Evolutionary conservation across 2,888 invertebrate species (phyloP).

Genomic region (Netelia inedita): DNA sequence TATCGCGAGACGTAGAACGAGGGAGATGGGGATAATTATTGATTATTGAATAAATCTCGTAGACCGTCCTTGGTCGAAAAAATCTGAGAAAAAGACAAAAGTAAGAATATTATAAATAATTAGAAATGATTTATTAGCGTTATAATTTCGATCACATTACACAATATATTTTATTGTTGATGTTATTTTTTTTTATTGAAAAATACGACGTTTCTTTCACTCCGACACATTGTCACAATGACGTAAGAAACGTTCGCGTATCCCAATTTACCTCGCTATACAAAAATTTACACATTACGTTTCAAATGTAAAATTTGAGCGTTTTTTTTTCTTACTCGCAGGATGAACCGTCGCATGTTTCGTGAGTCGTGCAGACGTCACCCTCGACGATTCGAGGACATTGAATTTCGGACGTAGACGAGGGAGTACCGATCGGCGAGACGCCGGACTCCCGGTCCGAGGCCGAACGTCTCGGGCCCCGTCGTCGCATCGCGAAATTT

Average conservation of each 20-base stretch:
- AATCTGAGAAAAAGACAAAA: not conserved
- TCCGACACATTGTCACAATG: too few relatives aligned
- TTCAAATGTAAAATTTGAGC: not conserved
- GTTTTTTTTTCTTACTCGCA: slow-evolving; percentile 65
- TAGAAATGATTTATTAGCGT: too few relatives aligned
- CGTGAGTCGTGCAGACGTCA: slow-evolving; percentile 46
- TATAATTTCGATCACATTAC: too few relatives aligned
- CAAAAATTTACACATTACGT: not conserved
- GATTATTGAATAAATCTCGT: not conserved
- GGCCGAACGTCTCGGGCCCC: slow-evolving; percentile 78
- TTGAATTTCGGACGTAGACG: slow-evolving; percentile 55
- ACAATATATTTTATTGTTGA: too few relatives aligned
- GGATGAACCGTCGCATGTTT: slow-evolving; percentile 57
- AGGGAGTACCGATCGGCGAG: slow-evolving; percentile 66
- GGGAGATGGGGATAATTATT: not conserved
- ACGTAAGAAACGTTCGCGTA: not conserved
- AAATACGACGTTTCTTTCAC: not conserved
- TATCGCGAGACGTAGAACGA: not conserved
- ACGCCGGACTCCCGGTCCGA: slow-evolving; percentile 71
- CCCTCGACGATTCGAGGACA: slow-evolving; percentile 60
- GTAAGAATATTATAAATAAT: not conserved
- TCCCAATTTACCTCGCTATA: slow-evolving; percentile 25
- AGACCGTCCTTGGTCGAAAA: not conserved
- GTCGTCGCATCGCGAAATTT: slow-evolving; percentile 89
- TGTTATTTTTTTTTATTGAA: not conserved